Base-by-base conservation (phyloP, 2,797 vertebrate species). In the Spinus olivaceus region DNA sequence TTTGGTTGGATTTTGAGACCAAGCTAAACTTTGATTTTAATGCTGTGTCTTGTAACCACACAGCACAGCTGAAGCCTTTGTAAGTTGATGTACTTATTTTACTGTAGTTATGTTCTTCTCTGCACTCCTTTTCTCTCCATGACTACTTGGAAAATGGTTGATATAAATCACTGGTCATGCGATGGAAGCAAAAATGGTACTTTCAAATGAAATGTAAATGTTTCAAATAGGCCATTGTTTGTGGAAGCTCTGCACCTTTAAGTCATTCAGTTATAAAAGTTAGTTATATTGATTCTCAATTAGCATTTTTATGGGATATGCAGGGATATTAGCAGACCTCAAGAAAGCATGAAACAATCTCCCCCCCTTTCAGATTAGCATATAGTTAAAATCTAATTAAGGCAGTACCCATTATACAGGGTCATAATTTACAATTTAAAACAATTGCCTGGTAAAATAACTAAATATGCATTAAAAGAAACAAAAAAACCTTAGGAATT, bases 391-490 rank as follows among this genome's bases (percentile, higher is more conserved):
- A 95, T 70, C 90, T 92, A 92, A 94, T 94, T 95, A 92, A 79
- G 51, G 49, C 77, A 86, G 61, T 83, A 51, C 32, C 57, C 82
- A 94, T 95, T 95, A 88, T 72, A 61, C 12, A 59, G 57, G 54
- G 72, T 84, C 81, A 93, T 92, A 94, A 96, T 96, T 95, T 96
- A 92, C 74, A 90, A 82, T 97, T 96, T 96, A 92, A 95, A 96
- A 93, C 90, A 92, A 93, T 86, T 91, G 71, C 78, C 78, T 94
- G 94, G 89, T 96, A 95, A 97, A 94, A 88, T 94, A 96, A 86
- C 93, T 96, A 93, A 94, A 95, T 95, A 74, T 87, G 73, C 84
- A 91, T 94, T 92, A 77, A 95, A 91, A 86, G 81, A 96, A 95
- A 89, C 77, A 86, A 87, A 94, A 94, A 91, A 91, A 56, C 83